A percentile compares a stretch with the other conserved stretches of the same genome.
Conservation (phyloP, 2,888 invertebrate genomes). For the Arctia plantaginis region DNA sequence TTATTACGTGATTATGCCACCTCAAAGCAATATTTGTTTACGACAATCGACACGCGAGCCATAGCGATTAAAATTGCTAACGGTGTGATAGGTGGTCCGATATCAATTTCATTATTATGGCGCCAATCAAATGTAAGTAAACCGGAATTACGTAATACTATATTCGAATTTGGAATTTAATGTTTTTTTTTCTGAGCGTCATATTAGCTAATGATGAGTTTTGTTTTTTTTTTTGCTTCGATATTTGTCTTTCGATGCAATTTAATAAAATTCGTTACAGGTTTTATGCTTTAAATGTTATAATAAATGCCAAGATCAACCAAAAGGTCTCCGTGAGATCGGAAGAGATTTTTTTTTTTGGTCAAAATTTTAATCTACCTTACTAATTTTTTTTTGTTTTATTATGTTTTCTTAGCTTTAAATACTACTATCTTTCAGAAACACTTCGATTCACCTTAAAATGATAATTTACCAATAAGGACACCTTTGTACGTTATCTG, state of each 20-base stretch:
- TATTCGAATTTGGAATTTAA: constrained; percentile 24
- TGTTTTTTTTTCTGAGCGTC: neutral
- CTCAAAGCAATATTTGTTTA: constrained; percentile 40
- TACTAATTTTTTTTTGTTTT: too few species aligned
- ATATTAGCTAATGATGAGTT: neutral
- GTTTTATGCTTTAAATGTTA: neutral
- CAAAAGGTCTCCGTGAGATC: neutral
- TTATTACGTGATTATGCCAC: constrained; percentile 30
- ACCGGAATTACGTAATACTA: constrained; percentile 26
- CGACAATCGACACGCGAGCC: constrained; percentile 36
- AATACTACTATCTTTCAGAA: too few species aligned
- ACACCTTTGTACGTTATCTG: too few species aligned
- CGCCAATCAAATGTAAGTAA: constrained; percentile 40
- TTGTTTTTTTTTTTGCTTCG: neutral
- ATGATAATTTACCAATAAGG: too few species aligned
- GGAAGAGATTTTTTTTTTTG: neutral
- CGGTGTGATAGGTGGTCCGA: constrained; percentile 34
- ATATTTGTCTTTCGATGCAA: neutral
- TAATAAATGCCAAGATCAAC: neutral
- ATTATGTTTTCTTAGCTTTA: too few species aligned
- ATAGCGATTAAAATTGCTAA: constrained; percentile 41
- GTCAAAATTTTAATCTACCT: neutral
- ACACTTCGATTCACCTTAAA: too few species aligned
- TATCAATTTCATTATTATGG: constrained; percentile 35
- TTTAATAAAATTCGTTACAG: neutral